Conservation (phyloP, 2,888 invertebrate species). For the Thelaira solivaga region DNA sequence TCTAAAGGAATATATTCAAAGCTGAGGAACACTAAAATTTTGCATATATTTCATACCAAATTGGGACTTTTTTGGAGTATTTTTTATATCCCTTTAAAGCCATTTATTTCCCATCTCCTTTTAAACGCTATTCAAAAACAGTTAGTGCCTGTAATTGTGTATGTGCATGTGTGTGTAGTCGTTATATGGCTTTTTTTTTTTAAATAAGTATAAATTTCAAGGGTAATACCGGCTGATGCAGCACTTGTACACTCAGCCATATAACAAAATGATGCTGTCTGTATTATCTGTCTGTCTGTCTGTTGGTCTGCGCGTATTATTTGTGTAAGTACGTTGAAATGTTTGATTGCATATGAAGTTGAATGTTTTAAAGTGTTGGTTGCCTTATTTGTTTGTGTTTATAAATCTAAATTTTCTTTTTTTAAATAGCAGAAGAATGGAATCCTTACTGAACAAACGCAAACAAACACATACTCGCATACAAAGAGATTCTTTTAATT, state of each 20-base stretch:
- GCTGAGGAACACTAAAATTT: too few relatives aligned
- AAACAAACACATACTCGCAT: too few relatives aligned
- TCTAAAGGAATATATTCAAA: too few relatives aligned
- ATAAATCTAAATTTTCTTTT: conserved; percentile 42
- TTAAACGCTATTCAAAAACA: neutral
- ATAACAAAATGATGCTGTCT: conserved; percentile 55
- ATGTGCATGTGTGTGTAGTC: neutral
- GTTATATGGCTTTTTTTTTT: neutral
- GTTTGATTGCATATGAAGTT: conserved; percentile 5
- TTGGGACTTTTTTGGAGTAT: too few relatives aligned
- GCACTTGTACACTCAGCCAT: conserved; percentile 63
- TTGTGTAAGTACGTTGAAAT: conserved; percentile 1
- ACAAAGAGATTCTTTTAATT: too few relatives aligned
- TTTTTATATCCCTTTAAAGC: too few relatives aligned
- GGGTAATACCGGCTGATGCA: conserved; percentile 62
- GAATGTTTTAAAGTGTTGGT: conserved; percentile 52
- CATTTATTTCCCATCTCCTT: neutral
- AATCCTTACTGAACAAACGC: too few relatives aligned
- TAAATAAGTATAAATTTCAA: conserved; percentile 50
- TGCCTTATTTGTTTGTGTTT: conserved; percentile 32
- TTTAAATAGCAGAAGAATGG: too few relatives aligned
- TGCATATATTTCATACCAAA: too few relatives aligned
- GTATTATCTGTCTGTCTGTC: conserved; percentile 29
- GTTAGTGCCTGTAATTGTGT: neutral
- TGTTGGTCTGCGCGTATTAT: conserved; percentile 18